A percentile compares a stretch with the other conserved stretches of the same genome.
phyloP scores from a whole-genome alignment of 2,113 vertebrate genomes.

The Ophiodon elongatus region DNA sequence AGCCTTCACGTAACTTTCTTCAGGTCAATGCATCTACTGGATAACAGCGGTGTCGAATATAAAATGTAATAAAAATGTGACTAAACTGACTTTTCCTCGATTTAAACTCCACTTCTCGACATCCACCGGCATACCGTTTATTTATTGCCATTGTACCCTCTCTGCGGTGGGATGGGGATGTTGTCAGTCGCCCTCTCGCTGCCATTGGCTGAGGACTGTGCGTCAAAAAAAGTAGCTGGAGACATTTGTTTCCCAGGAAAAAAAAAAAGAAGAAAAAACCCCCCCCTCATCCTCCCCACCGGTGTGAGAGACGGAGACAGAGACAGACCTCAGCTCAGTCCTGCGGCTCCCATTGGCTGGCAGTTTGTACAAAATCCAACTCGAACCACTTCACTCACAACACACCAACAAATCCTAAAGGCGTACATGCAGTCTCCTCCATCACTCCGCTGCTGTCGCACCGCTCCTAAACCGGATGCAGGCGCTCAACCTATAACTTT shows the following conservation, averaged over 20 bases:
- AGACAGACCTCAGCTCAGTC: conserved; percentile 89
- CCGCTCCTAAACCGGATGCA: conserved; percentile 60
- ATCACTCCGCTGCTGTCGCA: conserved; percentile 64
- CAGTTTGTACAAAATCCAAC: conserved; percentile 85
- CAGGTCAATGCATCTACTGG: neutral
- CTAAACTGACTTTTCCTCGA: conserved; percentile 29
- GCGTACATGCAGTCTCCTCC: conserved; percentile 76
- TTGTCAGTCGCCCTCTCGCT: conserved; percentile 92
- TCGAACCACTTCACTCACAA: conserved; percentile 80
- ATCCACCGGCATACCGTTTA: conserved; percentile 48
- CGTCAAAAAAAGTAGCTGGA: conserved; percentile 98
- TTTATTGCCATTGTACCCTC: conserved; percentile 85
- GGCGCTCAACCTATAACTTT: conserved; percentile 64
- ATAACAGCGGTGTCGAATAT: neutral
- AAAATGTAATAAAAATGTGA: conserved; percentile 32
- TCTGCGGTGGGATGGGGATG: conserved; percentile 88
- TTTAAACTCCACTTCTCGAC: conserved; percentile 60
- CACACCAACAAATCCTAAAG: conserved; percentile 82
- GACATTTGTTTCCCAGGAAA: conserved; percentile 93
- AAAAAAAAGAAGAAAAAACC: conserved; percentile 52
- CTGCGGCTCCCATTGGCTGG: conserved; percentile 84
- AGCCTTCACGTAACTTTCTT: neutral
- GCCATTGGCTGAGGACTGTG: conserved; percentile 98
- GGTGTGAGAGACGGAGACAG: conserved; percentile 82
- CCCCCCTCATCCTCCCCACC: conserved; percentile 86